Base-by-base conservation (phyloP, 1,140 invertebrate genomes). In the Dufourea novaeangliae region DNA sequence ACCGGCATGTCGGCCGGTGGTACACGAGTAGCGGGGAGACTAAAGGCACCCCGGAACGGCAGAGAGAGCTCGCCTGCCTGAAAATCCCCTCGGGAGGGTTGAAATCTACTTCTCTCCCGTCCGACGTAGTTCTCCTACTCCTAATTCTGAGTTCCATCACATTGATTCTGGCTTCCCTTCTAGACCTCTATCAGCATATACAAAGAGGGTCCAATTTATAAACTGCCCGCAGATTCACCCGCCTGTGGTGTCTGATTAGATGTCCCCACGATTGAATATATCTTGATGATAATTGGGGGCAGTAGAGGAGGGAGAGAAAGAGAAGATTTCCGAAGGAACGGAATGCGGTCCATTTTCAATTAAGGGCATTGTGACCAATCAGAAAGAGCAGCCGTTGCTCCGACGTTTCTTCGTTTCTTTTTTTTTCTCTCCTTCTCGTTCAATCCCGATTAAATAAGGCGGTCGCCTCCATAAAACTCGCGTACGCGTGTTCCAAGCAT, bases 51-150 rank as follows among this genome's bases (percentile, higher is more conserved):
- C 73, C 69, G 72, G 70, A n/a, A n/a, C n/a, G n/a, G n/a, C n/a
- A n/a, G n/a, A 82, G 59, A 62, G 57, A 79, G 74, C 77, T 81
- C 71, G 50, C 67, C 71, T 41, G 75, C 72, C 44, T 57, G 77
- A 85, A 86, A 85, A 86, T 82, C 75, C 80, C 78, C 85, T 84
- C 64, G 59, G 67, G 84, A 86, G 70, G 64, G 80, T 83, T 84
- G 78, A 82, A 85, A 85, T 80, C 76, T 79, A 84, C 79, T 85
- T 78, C 81, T 54, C 34, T 34, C 59, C 37, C 27, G 56, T 20
- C 37, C 41, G 57, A 22, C 41, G 41, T 61, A 37, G 50, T 59
- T 79, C 75, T 71, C 79, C 57, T 68, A n/a, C 70, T 84, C 39
- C 57, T 84, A 84, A 84, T 84, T 84, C 39, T 63, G 66, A 80